A percentile compares a stretch with the other conserved stretches of the same genome.
Evolutionary conservation across 2,888 invertebrate species (phyloP).

Genomic region (Hoplodrina blanda): DNA sequence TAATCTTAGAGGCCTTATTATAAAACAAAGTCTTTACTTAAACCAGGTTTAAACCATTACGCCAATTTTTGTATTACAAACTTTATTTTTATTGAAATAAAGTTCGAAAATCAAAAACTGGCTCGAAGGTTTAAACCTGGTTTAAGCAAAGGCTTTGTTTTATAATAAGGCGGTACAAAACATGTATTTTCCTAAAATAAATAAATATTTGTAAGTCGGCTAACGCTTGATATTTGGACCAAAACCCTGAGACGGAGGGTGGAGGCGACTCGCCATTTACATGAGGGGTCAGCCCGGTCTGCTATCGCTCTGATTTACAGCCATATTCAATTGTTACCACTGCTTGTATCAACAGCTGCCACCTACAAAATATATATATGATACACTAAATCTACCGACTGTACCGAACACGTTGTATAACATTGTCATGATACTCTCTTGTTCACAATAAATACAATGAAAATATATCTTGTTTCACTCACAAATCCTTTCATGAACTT

Average conservation of each 20-base stretch:
- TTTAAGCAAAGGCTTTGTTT: too few species aligned
- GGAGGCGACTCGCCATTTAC: conserved; percentile 82
- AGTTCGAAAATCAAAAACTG: too few species aligned
- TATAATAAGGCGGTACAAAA: too few species aligned
- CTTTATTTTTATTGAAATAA: too few species aligned
- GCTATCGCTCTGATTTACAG: conserved; percentile 88
- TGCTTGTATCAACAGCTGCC: conserved; percentile 88
- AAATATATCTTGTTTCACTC: conserved; percentile 36
- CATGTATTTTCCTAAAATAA: background rate
- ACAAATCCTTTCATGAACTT: conserved; percentile 30
- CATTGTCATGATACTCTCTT: conserved; percentile 40
- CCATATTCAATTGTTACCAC: conserved; percentile 88
- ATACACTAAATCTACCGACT: conserved; percentile 66
- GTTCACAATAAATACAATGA: conserved; percentile 51
- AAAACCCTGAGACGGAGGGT: conserved; percentile 71
- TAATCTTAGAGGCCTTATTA: too few species aligned
- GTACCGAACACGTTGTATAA: conserved; percentile 45
- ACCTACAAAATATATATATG: conserved; percentile 79
- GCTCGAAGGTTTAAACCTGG: too few species aligned
- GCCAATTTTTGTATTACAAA: too few species aligned
- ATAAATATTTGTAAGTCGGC: conserved; percentile 41
- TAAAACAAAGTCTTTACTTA: too few species aligned
- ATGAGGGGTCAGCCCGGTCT: conserved; percentile 83
- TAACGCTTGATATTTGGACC: conserved; percentile 72
- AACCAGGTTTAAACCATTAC: too few species aligned